phyloP scores from a whole-genome alignment of 2,888 invertebrate genomes.

The Amphipyra tragopoginis region DNA sequence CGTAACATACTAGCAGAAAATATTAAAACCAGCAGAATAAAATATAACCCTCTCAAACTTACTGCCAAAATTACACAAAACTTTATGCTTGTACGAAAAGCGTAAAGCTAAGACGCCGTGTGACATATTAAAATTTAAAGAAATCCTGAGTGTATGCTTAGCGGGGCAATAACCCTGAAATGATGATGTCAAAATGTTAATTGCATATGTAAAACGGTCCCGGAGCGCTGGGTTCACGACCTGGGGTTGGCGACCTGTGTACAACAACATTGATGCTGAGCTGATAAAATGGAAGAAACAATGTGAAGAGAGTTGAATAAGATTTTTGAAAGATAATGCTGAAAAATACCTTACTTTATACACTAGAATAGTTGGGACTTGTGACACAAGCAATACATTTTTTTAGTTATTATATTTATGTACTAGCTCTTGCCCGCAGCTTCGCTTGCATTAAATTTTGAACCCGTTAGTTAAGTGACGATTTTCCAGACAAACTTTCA shows the following conservation, averaged over 20 bases:
- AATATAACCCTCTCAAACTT: slow-evolving; percentile 1
- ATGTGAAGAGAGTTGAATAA: slow-evolving; percentile 10
- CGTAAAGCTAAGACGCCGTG: slow-evolving; percentile 11
- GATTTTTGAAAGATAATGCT: not conserved
- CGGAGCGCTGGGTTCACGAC: slow-evolving; percentile 61
- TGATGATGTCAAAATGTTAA: slow-evolving; percentile 69
- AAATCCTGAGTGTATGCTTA: slow-evolving; percentile 38
- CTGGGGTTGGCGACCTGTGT: slow-evolving; percentile 65
- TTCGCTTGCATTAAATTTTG: too few relatives aligned
- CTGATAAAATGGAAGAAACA: slow-evolving; percentile 24
- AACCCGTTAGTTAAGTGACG: too few relatives aligned
- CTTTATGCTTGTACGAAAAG: not conserved
- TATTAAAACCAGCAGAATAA: not conserved
- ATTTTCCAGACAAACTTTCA: too few relatives aligned
- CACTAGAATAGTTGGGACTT: too few relatives aligned
- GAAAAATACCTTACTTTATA: not conserved
- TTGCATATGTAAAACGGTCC: slow-evolving; percentile 75
- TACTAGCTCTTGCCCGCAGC: too few relatives aligned
- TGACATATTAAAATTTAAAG: slow-evolving; percentile 43
- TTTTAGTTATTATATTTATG: too few relatives aligned
- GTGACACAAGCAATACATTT: too few relatives aligned
- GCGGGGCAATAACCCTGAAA: slow-evolving; percentile 38
- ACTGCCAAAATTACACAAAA: slow-evolving; percentile 20
- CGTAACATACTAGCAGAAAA: not conserved
- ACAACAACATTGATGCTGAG: slow-evolving; percentile 18